Percentiles rank a stretch among this genome's conserved stretches.
Evolutionary conservation across 2,113 vertebrate species (phyloP).

Genomic region (Guaruba guarouba): DNA sequence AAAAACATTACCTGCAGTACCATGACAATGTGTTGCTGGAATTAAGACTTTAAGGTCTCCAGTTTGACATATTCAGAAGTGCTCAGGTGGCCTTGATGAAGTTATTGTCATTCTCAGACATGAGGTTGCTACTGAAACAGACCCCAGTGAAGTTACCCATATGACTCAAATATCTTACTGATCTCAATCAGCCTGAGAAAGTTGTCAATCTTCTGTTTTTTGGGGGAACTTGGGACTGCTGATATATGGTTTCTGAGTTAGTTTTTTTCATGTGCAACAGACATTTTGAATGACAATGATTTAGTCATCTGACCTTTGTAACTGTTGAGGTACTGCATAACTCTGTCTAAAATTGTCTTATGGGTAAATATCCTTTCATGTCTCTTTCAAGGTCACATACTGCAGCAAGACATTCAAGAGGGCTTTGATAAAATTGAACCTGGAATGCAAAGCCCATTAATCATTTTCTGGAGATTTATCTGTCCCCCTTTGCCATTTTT

Average conservation of each 20-base stretch:
- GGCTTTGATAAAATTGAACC: background rate
- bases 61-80: background rate
- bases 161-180: background rate
- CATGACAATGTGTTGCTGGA: background rate
- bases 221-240: background rate
- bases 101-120: background rate
- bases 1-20: background rate
- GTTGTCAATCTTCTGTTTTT: background rate
- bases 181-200: background rate
- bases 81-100: background rate
- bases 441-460: background rate
- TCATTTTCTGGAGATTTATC: background rate
- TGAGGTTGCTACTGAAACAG: background rate
- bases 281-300: background rate
- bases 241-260: background rate
- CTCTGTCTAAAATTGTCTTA: background rate
- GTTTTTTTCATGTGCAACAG: background rate
- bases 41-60: background rate
- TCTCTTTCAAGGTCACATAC: background rate
- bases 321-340: background rate
- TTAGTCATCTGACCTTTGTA: background rate
- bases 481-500: background rate
- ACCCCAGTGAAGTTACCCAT: background rate
- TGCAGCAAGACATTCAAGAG: background rate
- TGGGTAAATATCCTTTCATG: background rate